Percentiles rank a stretch among this genome's conserved stretches.
These are phyloP conservation scores for Drosophila takahashii DNA, from an alignment of 1,140 invertebrate species.

Conservation along the genomic window DNA sequence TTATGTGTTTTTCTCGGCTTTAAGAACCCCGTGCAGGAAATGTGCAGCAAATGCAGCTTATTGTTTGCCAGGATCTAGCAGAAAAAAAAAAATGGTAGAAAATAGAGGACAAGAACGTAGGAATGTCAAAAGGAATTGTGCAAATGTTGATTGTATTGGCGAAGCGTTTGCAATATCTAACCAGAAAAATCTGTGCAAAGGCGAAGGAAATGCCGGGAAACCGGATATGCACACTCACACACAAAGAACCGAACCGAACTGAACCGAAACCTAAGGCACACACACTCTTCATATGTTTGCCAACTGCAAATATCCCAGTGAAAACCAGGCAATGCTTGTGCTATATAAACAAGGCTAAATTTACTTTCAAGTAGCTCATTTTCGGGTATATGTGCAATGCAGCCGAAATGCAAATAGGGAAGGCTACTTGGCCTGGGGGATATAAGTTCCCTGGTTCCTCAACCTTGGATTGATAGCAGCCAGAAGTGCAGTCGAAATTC, in stretches of 20 bases:
- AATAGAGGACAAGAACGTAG: slow-evolving; percentile 7
- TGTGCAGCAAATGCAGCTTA: slow-evolving; percentile 63
- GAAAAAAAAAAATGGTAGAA: slow-evolving; percentile 1
- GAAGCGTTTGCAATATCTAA: slow-evolving; percentile 51
- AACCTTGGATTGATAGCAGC: slow-evolving; percentile 42
- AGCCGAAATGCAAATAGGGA: slow-evolving; percentile 71
- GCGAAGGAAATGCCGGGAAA: slow-evolving; percentile 55
- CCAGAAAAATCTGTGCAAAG: slow-evolving; percentile 44
- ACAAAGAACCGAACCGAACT: slow-evolving; percentile 30
- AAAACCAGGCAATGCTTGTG: slow-evolving; percentile 11
- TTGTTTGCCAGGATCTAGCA: slow-evolving; percentile 48
- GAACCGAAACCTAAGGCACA: too few species aligned
- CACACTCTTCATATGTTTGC: slow-evolving; percentile 67
- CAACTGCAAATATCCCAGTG: slow-evolving; percentile 63
- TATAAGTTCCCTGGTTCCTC: not conserved
- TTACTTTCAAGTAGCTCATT: slow-evolving; percentile 69
- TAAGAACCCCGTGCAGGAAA: slow-evolving; percentile 44
- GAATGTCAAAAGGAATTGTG: slow-evolving; percentile 74
- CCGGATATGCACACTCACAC: slow-evolving; percentile 63
- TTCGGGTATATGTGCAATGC: slow-evolving; percentile 60
- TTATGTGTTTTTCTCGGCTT: slow-evolving; percentile 16
- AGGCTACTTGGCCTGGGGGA: slow-evolving; percentile 29
- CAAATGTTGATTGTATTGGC: slow-evolving; percentile 79
- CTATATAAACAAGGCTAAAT: slow-evolving; percentile 72
- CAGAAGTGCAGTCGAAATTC: slow-evolving; percentile 56